These are phyloP conservation scores for Spongia lamella DNA, from an alignment of 37 sponge, comb jelly and placozoan species.

Conservation along the genomic window DNA sequence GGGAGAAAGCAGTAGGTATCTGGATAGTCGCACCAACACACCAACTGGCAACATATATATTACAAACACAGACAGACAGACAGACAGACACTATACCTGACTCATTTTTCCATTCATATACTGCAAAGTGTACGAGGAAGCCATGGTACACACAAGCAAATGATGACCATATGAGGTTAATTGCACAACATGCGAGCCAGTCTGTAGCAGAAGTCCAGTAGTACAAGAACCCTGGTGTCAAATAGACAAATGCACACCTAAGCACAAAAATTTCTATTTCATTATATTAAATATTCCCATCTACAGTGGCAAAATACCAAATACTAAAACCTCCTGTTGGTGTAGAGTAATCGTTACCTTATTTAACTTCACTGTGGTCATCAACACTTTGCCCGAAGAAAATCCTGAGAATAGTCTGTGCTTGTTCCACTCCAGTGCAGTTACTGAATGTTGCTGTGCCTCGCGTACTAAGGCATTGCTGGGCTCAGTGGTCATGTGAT, in stretches of 20 bases:
- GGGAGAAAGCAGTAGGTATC: background rate
- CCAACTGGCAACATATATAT: too few relatives aligned
- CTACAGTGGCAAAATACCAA: background rate
- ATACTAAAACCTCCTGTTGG: too few relatives aligned
- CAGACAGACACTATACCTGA: conserved; percentile 29
- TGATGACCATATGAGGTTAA: conserved; percentile 13
- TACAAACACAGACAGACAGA: too few relatives aligned
- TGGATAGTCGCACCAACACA: too few relatives aligned
- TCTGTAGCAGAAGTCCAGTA: conserved; percentile 23
- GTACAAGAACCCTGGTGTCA: background rate
- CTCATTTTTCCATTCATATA: conserved; percentile 38
- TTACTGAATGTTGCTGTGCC: conserved; percentile 30
- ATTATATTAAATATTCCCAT: background rate
- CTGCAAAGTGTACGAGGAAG: conserved; percentile 43
- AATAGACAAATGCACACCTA: background rate
- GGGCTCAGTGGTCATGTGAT: conserved; percentile 5
- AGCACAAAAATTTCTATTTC: background rate
- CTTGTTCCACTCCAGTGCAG: conserved; percentile 47
- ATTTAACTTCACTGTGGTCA: conserved; percentile 18
- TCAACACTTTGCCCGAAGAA: conserved; percentile 53
- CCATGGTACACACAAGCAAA: conserved; percentile 69
- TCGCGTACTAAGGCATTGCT: conserved; percentile 22
- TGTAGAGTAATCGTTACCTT: background rate
- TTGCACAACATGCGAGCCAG: conserved; percentile 50
- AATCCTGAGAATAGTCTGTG: conserved; percentile 64